Evolutionary conservation across 2,888 invertebrate genomes (phyloP), one percentile per base, ranked within the genome.

Genomic region (Pogonocherus hispidulus): DNA sequence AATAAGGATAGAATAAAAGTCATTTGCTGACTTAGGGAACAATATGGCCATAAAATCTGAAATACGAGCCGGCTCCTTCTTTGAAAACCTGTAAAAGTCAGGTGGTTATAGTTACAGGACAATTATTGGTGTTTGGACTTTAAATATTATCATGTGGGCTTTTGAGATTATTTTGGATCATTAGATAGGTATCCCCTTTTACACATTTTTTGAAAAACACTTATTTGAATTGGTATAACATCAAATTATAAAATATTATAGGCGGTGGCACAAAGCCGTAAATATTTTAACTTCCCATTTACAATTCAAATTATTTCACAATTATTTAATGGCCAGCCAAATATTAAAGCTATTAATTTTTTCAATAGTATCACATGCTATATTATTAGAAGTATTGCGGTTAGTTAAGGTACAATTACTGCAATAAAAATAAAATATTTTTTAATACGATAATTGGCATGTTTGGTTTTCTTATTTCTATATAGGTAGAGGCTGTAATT

Each of bases 241-340:
- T 49, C 32, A 46, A 46, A 35, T 59, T 59, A 59, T 41, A 59
- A 27, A 46, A 47, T 46, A 23, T 59, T 47, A 22, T 4, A 9
- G 4, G 20, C 9, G 8, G n/a, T 9, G 55, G 47, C 63, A 47
- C 20, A 20, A 55, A 64, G 35, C 27, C 19, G 49, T 64, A 56
- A 64, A 64, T 47, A 47, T 64, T 55, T 46, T 47, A 55, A 52
- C n/a, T 27, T 23, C 19, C 56, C 18, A 64, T 64, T 57, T 55
- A 11, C 20, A 64, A 56, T 64, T 64, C 56, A 56, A 47, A 64
- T 64, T 23, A 46, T 20, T 47, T 47, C 27, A 64, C 55, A 47
- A 64, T 56, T n/a, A n/a, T n/a, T 64, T 56, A 47, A 47, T 49
- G 47, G 56, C 47, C 32, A 22, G n/a, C 14, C 49, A 51, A 18